Evolutionary conservation across 2,888 invertebrate genomes (phyloP).

Genomic region (Hoplodrina ambigua): DNA sequence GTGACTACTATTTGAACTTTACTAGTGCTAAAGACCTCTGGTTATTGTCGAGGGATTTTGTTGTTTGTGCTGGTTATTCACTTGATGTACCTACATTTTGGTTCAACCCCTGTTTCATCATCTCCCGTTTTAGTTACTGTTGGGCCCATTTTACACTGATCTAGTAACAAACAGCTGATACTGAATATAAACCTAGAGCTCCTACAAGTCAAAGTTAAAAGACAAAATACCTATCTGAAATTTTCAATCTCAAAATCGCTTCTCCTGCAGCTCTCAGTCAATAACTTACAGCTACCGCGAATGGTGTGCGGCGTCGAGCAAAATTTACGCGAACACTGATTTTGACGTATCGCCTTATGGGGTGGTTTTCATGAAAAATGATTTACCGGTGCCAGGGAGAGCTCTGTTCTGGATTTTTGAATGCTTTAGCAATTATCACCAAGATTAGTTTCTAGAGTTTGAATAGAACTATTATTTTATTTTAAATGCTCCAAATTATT

Average conservation of each 20-base stretch:
- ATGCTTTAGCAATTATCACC: constrained; percentile 47
- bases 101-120: background rate
- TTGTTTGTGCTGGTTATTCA: background rate
- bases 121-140: background rate
- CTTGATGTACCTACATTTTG: background rate
- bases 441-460: constrained; percentile 21
- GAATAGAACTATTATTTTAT: background rate
- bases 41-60: background rate
- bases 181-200: background rate
- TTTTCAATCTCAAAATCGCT: constrained; percentile 22
- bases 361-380: constrained; percentile 79
- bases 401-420: constrained; percentile 72
- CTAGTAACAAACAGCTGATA: background rate
- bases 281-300: constrained; percentile 58
- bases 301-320: constrained; percentile 74
- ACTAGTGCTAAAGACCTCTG: background rate
- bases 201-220: background rate
- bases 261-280: constrained; percentile 45
- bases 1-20: constrained; percentile 4
- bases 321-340: constrained; percentile 86
- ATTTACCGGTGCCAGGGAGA: constrained; percentile 68
- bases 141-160: too few species aligned
- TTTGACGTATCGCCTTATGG: constrained; percentile 85
- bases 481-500: background rate
- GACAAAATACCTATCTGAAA: background rate